Conservation (phyloP, 2,888 invertebrate species). For the Dryococelus australis region DNA sequence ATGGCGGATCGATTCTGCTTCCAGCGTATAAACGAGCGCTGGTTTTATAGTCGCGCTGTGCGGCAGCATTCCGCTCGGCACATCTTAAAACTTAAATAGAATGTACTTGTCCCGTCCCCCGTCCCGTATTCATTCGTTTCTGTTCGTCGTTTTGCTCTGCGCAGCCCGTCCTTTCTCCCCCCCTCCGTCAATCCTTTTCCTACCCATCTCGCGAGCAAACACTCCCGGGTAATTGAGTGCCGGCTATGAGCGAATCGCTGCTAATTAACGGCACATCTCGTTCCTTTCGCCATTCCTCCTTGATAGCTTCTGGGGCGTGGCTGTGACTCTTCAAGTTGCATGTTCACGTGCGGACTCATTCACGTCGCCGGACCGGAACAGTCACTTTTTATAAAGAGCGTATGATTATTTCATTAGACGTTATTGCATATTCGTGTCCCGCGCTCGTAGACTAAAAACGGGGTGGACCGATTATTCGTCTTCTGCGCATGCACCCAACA, state of each 20-base stretch:
- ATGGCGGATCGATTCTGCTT: too few species aligned
- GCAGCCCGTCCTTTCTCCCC: background rate
- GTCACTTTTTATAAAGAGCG: background rate
- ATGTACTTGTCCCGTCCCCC: background rate
- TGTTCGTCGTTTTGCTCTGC: background rate
- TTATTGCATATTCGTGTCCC: background rate
- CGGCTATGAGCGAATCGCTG: background rate
- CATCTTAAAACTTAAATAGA: background rate
- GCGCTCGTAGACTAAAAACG: too few species aligned
- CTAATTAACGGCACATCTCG: background rate
- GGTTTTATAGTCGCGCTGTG: too few species aligned
- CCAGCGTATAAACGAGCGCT: too few species aligned
- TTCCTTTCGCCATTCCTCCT: background rate
- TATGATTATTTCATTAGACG: background rate
- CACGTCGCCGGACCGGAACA: background rate
- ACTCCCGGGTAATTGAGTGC: conserved; percentile 7
- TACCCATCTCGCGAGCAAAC: background rate
- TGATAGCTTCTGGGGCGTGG: background rate
- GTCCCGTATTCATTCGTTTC: background rate
- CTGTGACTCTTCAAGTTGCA: background rate
- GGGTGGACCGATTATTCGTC: too few species aligned
- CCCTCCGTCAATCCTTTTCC: background rate
- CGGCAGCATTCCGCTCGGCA: too few species aligned
- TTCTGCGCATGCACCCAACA: too few species aligned
- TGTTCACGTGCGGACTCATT: background rate